phyloP scores from a whole-genome alignment of 2,888 invertebrate species.

The Luffia ferchaultella region DNA sequence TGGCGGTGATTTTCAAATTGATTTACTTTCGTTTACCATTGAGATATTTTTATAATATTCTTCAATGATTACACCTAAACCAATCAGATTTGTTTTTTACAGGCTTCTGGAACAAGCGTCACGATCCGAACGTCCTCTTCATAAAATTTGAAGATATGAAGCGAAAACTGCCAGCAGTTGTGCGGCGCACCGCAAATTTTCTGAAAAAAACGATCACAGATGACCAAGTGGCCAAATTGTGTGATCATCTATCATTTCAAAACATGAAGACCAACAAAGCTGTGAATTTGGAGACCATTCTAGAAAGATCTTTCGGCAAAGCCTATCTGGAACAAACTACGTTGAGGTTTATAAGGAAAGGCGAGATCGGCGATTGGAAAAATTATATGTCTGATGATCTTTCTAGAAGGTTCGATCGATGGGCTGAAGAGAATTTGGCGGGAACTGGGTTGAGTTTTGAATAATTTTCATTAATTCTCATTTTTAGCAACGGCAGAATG shows the following conservation, averaged over 20 bases:
- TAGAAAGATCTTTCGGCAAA: conserved; percentile 59
- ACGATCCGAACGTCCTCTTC: conserved; percentile 78
- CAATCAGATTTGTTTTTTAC: conserved; percentile 10
- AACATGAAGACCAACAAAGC: conserved; percentile 85
- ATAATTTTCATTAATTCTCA: conserved; percentile 28
- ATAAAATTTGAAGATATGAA: conserved; percentile 87
- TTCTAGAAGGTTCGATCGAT: conserved; percentile 74
- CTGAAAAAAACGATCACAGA: conserved; percentile 72
- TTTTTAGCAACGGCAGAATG: conserved; percentile 3
- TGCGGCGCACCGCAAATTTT: conserved; percentile 76
- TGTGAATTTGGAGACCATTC: conserved; percentile 74
- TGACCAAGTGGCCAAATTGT: conserved; percentile 71
- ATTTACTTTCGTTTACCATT: no score
- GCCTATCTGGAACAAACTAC: conserved; percentile 55
- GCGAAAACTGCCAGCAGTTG: conserved; percentile 70
- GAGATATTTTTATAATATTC: background rate
- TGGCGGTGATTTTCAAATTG: no score
- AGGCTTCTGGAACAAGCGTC: conserved; percentile 74
- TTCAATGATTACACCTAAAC: background rate
- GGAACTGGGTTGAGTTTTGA: conserved; percentile 71
- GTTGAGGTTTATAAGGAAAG: conserved; percentile 76
- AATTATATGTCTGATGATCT: conserved; percentile 79
- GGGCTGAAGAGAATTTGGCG: conserved; percentile 69
- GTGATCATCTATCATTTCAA: conserved; percentile 79
- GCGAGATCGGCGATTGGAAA: conserved; percentile 82